Conservation (phyloP, 1,140 invertebrate species). For the Ctenoplectra terminalis region DNA sequence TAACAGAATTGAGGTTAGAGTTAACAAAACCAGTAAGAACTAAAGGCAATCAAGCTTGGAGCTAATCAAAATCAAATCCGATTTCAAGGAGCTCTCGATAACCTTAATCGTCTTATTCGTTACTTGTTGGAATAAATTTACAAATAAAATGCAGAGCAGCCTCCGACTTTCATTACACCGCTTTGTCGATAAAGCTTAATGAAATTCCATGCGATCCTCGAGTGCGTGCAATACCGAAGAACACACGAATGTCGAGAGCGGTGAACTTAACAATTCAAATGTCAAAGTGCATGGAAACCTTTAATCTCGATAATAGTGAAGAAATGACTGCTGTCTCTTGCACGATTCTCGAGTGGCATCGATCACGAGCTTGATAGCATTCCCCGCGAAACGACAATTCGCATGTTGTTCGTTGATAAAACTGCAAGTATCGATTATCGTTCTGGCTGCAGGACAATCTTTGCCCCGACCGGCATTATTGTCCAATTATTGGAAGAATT, state of each 20-base stretch:
- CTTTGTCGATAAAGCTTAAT: neutral
- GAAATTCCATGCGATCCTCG: neutral
- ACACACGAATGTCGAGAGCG: too few relatives aligned
- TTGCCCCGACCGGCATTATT: slow-evolving; percentile 26
- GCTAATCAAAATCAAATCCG: too few relatives aligned
- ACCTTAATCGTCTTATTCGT: neutral
- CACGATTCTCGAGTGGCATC: neutral
- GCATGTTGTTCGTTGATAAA: slow-evolving; percentile 11
- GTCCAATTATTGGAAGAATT: slow-evolving; percentile 41
- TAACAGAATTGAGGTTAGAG: too few relatives aligned
- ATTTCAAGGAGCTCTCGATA: neutral
- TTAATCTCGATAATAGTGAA: neutral
- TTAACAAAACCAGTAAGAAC: too few relatives aligned
- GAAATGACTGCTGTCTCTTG: neutral
- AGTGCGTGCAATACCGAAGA: neutral
- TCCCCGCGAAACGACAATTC: neutral
- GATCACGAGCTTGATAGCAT: neutral
- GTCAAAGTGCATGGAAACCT: neutral
- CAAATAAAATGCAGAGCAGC: neutral
- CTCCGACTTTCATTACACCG: neutral
- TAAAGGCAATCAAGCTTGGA: neutral
- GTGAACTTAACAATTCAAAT: neutral
- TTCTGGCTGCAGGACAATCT: slow-evolving; percentile 10
- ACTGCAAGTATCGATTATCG: slow-evolving; percentile 29
- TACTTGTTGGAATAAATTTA: neutral